phyloP scores from a whole-genome alignment of 2,797 vertebrate genomes.

The Caiman crocodilus region DNA sequence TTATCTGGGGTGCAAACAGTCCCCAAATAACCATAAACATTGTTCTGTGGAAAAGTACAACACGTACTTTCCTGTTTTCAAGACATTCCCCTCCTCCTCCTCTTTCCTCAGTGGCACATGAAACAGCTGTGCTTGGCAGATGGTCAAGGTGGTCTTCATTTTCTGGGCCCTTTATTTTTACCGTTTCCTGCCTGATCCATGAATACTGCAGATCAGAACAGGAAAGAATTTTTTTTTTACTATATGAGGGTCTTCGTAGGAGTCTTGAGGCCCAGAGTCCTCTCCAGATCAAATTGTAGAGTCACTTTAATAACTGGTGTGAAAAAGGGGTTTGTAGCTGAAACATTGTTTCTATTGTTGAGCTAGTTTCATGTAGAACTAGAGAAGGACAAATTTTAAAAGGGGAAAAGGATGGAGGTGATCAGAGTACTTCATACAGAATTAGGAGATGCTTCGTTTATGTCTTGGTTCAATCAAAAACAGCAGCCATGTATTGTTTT shows the following conservation, averaged over 20 bases:
- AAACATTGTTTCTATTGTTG: background rate
- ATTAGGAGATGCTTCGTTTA: background rate
- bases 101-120: background rate
- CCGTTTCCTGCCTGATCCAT: background rate
- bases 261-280: background rate
- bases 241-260: background rate
- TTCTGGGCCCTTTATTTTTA: background rate
- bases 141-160: too few species aligned
- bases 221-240: background rate
- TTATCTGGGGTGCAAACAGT: background rate
- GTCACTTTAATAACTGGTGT: rapidly evolving
- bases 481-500: background rate
- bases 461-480: background rate
- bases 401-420: background rate
- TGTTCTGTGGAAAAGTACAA: background rate
- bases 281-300: background rate
- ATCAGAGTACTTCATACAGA: background rate
- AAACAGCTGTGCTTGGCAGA: background rate
- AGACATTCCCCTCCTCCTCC: background rate
- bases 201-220: background rate
- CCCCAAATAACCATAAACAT: background rate
- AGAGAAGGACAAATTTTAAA: background rate
- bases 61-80: background rate
- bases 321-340: background rate
- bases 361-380: background rate